Conservation (phyloP, 2,888 invertebrate genomes). For the Drosophila ustulata region DNA sequence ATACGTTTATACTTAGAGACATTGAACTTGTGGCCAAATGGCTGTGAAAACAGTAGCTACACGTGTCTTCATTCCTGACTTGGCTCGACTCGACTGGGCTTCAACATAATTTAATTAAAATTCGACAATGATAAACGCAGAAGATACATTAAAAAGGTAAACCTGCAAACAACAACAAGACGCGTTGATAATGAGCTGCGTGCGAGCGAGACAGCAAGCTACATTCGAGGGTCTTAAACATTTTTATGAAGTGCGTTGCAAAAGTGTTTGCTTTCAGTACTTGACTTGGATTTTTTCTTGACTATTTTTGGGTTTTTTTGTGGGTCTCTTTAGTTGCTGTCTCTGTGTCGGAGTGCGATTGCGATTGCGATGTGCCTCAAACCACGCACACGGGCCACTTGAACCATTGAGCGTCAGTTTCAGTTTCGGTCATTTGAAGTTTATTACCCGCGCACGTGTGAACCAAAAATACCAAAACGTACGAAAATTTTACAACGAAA, state of each 20-base stretch:
- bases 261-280: conserved; percentile 71
- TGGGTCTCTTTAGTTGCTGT: background rate
- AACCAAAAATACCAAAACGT: conserved; percentile 80
- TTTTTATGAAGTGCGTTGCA: conserved; percentile 57
- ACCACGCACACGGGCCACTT: conserved; percentile 62
- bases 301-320: background rate
- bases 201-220: conserved; percentile 4
- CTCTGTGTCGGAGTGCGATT: background rate
- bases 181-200: conserved; percentile 26
- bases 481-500: conserved; percentile 68
- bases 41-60: conserved; percentile 40
- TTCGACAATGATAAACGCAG: conserved; percentile 73
- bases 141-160: conserved; percentile 70
- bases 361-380: conserved; percentile 30
- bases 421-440: conserved; percentile 76
- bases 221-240: conserved; percentile 32
- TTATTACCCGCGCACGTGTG: conserved; percentile 81
- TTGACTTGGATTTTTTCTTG: conserved; percentile 57
- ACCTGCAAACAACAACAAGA: conserved; percentile 11
- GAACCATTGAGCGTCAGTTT: conserved; percentile 60
- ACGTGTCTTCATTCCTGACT: conserved; percentile 47
- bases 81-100: conserved; percentile 21
- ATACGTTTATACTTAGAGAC: conserved; percentile 38
- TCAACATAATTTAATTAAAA: conserved; percentile 73
- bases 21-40: conserved; percentile 57